A percentile compares a stretch with the other conserved stretches of the same genome.
phyloP scores from a whole-genome alignment of 2,797 vertebrate genomes.

The Salmo trutta region DNA sequence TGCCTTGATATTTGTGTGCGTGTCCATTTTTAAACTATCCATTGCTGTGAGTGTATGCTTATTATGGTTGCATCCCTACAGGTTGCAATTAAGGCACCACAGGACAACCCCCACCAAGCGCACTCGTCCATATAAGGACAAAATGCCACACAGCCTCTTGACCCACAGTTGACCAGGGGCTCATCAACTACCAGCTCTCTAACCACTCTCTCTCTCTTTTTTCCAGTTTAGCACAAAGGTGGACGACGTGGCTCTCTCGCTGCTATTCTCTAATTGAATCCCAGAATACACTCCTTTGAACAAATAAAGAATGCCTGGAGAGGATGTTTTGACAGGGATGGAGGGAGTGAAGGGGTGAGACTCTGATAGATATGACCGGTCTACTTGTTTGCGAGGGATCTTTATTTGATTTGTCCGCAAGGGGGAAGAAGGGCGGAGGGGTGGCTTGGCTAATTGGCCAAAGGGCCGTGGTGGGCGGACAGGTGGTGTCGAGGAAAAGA shows the following conservation, averaged over 20 bases:
- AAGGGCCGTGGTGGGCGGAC: constrained; percentile 27
- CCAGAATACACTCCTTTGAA: constrained; percentile 30
- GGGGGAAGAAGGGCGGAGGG: neutral
- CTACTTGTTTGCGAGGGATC: neutral
- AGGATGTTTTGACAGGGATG: constrained; percentile 44
- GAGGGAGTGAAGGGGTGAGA: neutral
- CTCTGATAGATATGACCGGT: neutral
- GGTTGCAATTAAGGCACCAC: no score
- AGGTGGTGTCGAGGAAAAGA: neutral
- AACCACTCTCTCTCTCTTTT: neutral
- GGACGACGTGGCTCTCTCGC: constrained; percentile 16
- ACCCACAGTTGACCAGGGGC: neutral
- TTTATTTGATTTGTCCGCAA: no score
- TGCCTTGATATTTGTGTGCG: no score
- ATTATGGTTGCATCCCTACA: no score
- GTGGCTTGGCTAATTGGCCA: constrained; percentile 52
- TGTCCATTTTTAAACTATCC: no score
- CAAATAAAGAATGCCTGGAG: constrained; percentile 36
- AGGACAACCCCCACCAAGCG: no score
- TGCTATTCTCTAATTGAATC: constrained; percentile 37
- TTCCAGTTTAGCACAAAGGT: constrained; percentile 36
- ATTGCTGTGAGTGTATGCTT: no score
- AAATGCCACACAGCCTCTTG: neutral
- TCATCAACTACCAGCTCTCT: neutral
- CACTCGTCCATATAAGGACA: no score